Base-by-base conservation (phyloP, 2,888 invertebrate genomes). In the Oligia strigilis region DNA sequence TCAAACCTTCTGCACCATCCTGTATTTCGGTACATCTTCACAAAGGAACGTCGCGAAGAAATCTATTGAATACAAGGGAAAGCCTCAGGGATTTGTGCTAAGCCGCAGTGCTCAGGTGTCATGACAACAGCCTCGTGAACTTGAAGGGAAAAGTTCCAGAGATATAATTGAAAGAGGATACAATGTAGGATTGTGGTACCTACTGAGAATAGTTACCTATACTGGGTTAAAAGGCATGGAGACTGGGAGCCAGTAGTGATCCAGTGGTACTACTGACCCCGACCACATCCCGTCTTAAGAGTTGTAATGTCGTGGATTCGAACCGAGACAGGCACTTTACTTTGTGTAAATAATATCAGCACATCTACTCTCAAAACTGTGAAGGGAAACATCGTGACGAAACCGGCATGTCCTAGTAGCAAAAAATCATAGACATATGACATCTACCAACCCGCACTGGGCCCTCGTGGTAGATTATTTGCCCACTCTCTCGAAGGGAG, bases 31-130 rank as follows among this genome's bases (percentile, higher is more conserved):
- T 8, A 81, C 11, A 23, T 36, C 3, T 9, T 4, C 43, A 83
- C 75, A 79, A 80, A 58, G 75, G 52, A 72, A 80, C 64, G 76
- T 83, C 72, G 66, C 55, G 8, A 40, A 49, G 60, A 84, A 75
- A 80, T 77, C 52, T 79, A 84, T 84, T 85, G 80, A 73, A 71
- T 52, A 75, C 75, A 70, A 36, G 58, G 84, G 67, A 70, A 79
- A 87, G 43, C 87, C 72, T 49, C 43, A 9, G 75, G 84, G 87
- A 87, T 85, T 80, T 75, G 46, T 23, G 40, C 6, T 77, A 77
- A 85, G 84, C 69, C 70, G 17, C 84, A 46, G 72, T 66, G 43
- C 80, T 87, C 80, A 85, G 87, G 80, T 87, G 87, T 83, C 87
- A 77, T 77, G 72, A 13, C 77, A 71, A 87, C 85, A 58, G 65